phyloP scores from a whole-genome alignment of 2,113 vertebrate genomes.

The Microcebus jonahi region DNA sequence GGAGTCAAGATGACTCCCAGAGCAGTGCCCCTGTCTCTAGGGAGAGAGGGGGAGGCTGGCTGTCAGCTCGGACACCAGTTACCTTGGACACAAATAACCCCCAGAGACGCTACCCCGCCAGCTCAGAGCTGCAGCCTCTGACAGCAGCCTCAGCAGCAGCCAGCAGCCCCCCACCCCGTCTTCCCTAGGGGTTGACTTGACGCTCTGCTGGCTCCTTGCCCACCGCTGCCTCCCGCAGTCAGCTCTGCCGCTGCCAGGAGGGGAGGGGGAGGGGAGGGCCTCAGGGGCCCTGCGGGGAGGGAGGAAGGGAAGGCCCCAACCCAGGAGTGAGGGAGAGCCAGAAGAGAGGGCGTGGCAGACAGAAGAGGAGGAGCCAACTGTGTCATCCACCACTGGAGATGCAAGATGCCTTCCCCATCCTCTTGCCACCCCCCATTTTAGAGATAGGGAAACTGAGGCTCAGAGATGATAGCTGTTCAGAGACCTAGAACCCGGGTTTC shows the following conservation, averaged over 20 bases:
- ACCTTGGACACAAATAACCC: constrained; percentile 69
- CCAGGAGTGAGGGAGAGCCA: not conserved
- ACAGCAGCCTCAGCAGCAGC: constrained; percentile 19
- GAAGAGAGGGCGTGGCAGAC: not conserved
- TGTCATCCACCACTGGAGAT: not conserved
- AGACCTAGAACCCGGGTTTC: not conserved
- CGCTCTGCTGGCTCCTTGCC: constrained; percentile 66
- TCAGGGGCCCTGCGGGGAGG: not conserved
- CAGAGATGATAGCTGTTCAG: not conserved
- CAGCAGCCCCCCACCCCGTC: not conserved
- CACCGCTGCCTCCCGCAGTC: constrained; percentile 54
- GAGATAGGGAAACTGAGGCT: constrained; percentile 36
- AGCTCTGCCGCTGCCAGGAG: constrained; percentile 32
- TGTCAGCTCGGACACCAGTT: constrained; percentile 63
- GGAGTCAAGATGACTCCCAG: constrained; percentile 23
- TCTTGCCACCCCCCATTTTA: not conserved
- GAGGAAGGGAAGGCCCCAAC: not conserved
- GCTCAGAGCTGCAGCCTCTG: constrained; percentile 32
- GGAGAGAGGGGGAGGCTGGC: constrained; percentile 43
- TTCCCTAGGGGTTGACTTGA: constrained; percentile 68
- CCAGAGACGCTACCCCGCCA: constrained; percentile 36
- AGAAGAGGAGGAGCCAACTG: not conserved
- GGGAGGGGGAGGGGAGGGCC: not conserved
- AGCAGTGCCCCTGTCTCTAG: constrained; percentile 19
- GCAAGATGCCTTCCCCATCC: not conserved